These are phyloP conservation scores for Acleris cristana DNA, from an alignment of 2,888 invertebrate species.

Conservation along the genomic window DNA sequence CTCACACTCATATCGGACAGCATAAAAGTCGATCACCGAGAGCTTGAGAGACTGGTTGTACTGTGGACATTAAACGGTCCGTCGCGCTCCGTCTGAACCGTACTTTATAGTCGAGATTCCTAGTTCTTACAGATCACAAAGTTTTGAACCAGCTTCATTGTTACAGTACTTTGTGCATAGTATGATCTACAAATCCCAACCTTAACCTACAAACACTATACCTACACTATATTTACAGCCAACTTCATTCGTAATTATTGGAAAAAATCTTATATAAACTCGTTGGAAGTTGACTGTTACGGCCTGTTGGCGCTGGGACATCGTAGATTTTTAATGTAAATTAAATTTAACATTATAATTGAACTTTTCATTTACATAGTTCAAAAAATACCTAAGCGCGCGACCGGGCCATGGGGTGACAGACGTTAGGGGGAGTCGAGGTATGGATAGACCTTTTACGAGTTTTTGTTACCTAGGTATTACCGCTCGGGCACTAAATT, in stretches of 20 bases:
- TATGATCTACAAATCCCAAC: conserved; percentile 16
- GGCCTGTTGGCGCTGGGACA: neutral
- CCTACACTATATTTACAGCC: conserved; percentile 25
- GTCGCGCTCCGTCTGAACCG: neutral
- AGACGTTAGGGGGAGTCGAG: no score
- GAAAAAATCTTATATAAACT: conserved; percentile 22
- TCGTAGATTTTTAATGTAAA: neutral
- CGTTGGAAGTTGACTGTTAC: conserved; percentile 16
- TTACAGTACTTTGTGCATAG: conserved; percentile 22
- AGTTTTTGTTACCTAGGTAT: no score
- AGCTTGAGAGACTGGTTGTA: no score
- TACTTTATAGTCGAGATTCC: conserved; percentile 2
- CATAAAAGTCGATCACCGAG: no score
- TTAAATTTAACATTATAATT: no score
- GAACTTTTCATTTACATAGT: no score
- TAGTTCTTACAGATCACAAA: conserved; percentile 13
- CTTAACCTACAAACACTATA: conserved; percentile 16
- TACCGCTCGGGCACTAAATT: no score
- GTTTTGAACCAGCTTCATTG: neutral
- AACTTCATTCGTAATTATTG: conserved; percentile 18
- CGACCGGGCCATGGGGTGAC: no score
- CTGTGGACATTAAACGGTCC: neutral
- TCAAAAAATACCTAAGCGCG: no score
- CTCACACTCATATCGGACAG: no score
- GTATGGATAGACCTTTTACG: no score